These are phyloP conservation scores for Bedellia somnulentella DNA, from an alignment of 2,888 invertebrate genomes.

Conservation along the genomic window DNA sequence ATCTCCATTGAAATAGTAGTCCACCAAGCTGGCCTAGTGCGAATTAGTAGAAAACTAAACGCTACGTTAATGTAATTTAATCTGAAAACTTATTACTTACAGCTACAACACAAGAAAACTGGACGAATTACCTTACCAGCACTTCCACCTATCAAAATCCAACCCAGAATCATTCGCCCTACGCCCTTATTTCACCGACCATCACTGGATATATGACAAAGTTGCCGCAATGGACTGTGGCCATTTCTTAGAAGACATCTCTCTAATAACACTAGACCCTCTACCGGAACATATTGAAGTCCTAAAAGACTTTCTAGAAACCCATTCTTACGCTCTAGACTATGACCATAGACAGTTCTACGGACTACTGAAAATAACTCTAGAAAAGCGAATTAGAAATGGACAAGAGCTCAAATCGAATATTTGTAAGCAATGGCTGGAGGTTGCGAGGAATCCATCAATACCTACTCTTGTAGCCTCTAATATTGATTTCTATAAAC, in stretches of 20 bases:
- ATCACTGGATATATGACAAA: constrained; percentile 80
- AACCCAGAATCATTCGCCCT: constrained; percentile 62
- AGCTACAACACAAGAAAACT: constrained; percentile 80
- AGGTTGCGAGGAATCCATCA: constrained; percentile 52
- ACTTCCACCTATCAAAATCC: constrained; percentile 61
- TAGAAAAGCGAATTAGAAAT: constrained; percentile 36
- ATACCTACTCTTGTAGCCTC: constrained; percentile 64
- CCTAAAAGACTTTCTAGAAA: constrained; percentile 70
- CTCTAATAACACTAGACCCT: constrained; percentile 49
- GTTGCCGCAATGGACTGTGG: constrained; percentile 75
- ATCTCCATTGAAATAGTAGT: too few species aligned
- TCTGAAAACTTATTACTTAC: too few species aligned
- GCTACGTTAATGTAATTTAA: too few species aligned
- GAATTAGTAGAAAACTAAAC: too few species aligned
- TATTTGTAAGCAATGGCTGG: constrained; percentile 44
- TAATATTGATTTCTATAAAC: constrained; percentile 43
- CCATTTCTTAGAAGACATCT: constrained; percentile 77
- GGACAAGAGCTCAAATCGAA: constrained; percentile 29
- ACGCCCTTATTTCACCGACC: constrained; percentile 71
- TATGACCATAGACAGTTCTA: constrained; percentile 84
- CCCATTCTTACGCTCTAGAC: constrained; percentile 71
- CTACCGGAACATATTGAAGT: constrained; percentile 56
- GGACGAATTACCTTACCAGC: constrained; percentile 81
- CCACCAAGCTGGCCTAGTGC: too few species aligned
- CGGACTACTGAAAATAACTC: constrained; percentile 56